Evolutionary conservation across 2,797 vertebrate species (phyloP).

Genomic region (Pangasius larnaudii): DNA sequence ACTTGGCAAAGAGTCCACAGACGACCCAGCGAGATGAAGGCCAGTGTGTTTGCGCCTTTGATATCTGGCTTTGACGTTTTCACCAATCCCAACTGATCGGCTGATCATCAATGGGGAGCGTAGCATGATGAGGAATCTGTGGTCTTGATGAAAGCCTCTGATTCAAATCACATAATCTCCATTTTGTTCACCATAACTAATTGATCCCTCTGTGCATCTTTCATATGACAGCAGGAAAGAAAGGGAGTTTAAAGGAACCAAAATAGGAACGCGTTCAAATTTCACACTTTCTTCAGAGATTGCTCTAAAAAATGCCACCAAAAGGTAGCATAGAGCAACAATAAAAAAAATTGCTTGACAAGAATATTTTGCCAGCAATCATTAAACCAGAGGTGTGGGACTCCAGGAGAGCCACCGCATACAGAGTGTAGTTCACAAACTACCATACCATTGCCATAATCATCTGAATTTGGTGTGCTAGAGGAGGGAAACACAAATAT

Average conservation of each 20-base stretch:
- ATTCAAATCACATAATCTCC: slow-evolving; percentile 58
- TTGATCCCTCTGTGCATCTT: slow-evolving; percentile 65
- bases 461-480: neutral
- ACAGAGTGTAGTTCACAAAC: neutral
- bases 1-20: neutral
- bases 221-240: slow-evolving; percentile 39
- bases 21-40: neutral
- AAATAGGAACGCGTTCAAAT: slow-evolving; percentile 27
- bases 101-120: slow-evolving; percentile 14
- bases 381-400: neutral
- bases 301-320: neutral
- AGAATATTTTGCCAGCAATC: slow-evolving; percentile 1
- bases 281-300: slow-evolving; percentile 25
- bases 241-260: slow-evolving; percentile 32
- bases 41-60: slow-evolving; percentile 41
- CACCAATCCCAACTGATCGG: slow-evolving; percentile 46
- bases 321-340: neutral
- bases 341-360: neutral
- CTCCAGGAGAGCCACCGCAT: neutral
- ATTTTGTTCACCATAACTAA: slow-evolving; percentile 56
- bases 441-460: neutral
- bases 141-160: slow-evolving; percentile 60
- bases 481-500: neutral
- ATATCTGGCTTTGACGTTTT: slow-evolving; percentile 49
- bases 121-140: slow-evolving; percentile 7